Conservation (phyloP, 2,888 invertebrate genomes). For the Tricholauxania praeusta region DNA sequence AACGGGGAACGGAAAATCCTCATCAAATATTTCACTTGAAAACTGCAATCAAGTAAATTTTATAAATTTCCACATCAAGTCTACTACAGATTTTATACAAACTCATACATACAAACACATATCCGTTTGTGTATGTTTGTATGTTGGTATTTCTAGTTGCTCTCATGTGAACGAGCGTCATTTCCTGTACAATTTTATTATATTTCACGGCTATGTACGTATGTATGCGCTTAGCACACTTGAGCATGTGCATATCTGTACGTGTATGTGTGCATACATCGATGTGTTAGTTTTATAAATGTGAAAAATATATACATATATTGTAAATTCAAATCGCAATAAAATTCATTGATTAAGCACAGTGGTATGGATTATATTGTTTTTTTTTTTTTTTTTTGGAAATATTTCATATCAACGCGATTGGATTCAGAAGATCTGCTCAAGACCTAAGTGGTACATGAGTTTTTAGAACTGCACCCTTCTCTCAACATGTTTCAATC, state of each 20-base stretch:
- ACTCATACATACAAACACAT: neutral
- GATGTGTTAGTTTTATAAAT: constrained; percentile 11
- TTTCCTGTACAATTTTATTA: constrained; percentile 63
- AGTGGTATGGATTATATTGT: constrained; percentile 1
- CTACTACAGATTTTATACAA: constrained; percentile 57
- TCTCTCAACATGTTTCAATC: too few relatives aligned
- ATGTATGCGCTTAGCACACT: neutral
- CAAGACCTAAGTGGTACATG: too few relatives aligned
- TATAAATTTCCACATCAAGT: constrained; percentile 58
- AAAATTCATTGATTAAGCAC: constrained; percentile 39
- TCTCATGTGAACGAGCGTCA: constrained; percentile 50
- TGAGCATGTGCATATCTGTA: neutral
- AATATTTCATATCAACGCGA: too few relatives aligned
- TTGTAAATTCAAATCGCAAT: constrained; percentile 40
- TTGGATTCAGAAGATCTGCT: too few relatives aligned
- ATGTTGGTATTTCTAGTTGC: constrained; percentile 41
- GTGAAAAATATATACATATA: constrained; percentile 24
- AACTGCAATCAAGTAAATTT: constrained; percentile 64
- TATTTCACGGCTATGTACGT: constrained; percentile 49
- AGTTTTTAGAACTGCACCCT: too few relatives aligned
- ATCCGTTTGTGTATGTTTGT: constrained; percentile 44
- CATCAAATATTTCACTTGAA: constrained; percentile 57
- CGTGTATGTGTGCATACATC: constrained; percentile 6
- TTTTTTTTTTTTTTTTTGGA: neutral
- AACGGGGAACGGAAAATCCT: constrained; percentile 30